phyloP scores from a whole-genome alignment of 2,113 vertebrate species.

The Cottus gobio region DNA sequence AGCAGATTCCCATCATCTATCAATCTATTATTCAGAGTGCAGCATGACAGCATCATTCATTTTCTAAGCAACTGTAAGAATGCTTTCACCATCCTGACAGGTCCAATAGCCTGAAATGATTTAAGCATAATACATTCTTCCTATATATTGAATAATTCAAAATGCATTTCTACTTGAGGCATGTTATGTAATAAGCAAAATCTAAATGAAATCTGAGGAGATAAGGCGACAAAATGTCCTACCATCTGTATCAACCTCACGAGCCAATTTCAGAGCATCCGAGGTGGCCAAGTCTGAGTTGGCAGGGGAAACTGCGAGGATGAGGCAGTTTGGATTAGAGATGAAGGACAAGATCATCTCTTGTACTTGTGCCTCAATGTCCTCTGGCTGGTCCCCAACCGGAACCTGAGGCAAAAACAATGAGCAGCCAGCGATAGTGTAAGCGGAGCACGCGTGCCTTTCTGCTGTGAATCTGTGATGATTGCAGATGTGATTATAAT shows the following conservation, averaged over 20 bases:
- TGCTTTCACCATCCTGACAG: constrained; percentile 5
- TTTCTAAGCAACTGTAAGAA: constrained; percentile 24
- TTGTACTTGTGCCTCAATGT: constrained; percentile 85
- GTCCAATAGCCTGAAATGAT: constrained; percentile 25
- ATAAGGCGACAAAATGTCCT: constrained; percentile 51
- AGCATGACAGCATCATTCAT: constrained; percentile 23
- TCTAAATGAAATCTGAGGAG: constrained; percentile 36
- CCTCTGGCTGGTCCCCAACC: constrained; percentile 86
- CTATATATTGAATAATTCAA: constrained; percentile 42
- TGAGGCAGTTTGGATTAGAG: constrained; percentile 85
- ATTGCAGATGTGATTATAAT: neutral
- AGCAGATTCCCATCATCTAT: constrained; percentile 22
- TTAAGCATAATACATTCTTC: constrained; percentile 3
- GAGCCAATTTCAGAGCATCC: constrained; percentile 85
- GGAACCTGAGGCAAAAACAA: constrained; percentile 77
- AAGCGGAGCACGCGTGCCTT: neutral
- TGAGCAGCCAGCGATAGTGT: constrained; percentile 1
- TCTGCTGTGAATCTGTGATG: constrained; percentile 19
- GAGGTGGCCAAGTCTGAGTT: constrained; percentile 88
- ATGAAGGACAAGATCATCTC: constrained; percentile 86
- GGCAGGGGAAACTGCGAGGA: constrained; percentile 85
- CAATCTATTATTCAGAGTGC: constrained; percentile 17
- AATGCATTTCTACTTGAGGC: constrained; percentile 23
- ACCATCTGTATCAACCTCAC: constrained; percentile 86
- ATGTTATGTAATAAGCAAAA: constrained; percentile 32